Evolutionary conservation across 2,113 vertebrate species (phyloP).

Genomic region (Tupaia chinensis): DNA sequence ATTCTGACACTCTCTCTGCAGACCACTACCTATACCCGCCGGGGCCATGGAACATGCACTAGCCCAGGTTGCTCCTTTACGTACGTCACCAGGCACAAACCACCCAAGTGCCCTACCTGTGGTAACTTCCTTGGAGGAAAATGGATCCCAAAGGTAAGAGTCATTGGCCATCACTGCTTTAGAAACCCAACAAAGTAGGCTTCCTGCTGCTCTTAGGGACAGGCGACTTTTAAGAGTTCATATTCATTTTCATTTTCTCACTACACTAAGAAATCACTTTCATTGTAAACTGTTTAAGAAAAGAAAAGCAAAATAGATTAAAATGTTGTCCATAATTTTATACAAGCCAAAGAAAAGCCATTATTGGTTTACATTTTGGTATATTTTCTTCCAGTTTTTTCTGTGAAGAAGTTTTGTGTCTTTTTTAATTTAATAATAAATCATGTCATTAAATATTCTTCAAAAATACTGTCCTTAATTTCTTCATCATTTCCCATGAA

Average conservation of each 20-base stretch:
- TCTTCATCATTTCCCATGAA: not conserved
- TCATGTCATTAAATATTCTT: constrained; percentile 24
- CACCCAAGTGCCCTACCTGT: constrained; percentile 94
- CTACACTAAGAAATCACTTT: not conserved
- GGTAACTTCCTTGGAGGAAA: constrained; percentile 96
- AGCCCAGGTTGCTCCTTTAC: constrained; percentile 95
- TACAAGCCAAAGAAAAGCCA: constrained; percentile 25
- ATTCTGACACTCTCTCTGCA: constrained; percentile 77
- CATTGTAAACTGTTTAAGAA: constrained; percentile 17
- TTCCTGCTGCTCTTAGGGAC: not conserved
- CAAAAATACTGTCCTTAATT: not conserved
- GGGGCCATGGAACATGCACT: constrained; percentile 95
- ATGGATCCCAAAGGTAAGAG: constrained; percentile 93
- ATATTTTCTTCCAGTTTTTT: constrained; percentile 6
- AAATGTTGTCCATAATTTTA: not conserved
- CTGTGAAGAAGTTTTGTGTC: constrained; percentile 11
- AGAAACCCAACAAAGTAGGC: not conserved
- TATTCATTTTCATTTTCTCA: constrained; percentile 29
- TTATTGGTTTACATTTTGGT: constrained; percentile 14
- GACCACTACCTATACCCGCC: constrained; percentile 96
- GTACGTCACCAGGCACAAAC: constrained; percentile 98
- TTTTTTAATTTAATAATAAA: not conserved
- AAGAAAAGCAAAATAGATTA: not conserved
- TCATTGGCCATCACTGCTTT: not conserved
- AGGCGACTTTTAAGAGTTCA: constrained; percentile 31